Percentiles rank a stretch among this genome's conserved stretches.
Evolutionary conservation across 2,797 vertebrate genomes (phyloP).

Genomic region (Pygocentrus nattereri): DNA sequence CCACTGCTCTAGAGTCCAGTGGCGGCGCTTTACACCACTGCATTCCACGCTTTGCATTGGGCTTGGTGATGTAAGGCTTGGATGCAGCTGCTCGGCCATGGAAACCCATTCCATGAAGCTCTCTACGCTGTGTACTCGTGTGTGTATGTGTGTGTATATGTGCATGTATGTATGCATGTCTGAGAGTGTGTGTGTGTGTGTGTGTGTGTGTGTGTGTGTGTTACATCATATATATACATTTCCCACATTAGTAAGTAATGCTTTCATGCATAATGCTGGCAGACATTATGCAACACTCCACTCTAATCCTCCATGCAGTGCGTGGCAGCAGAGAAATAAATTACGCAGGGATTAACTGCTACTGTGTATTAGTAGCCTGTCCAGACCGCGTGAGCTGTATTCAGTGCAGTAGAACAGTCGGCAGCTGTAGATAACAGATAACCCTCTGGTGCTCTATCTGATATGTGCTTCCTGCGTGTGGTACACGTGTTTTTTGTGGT

Average conservation of each 20-base stretch:
- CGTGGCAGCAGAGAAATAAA: not conserved
- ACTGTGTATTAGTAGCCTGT: not conserved
- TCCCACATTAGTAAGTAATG: not conserved
- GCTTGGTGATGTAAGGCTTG: no score
- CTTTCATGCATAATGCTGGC: not conserved
- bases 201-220: not conserved
- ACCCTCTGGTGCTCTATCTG: not conserved
- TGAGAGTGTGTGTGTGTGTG: not conserved
- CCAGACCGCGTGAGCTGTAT: not conserved
- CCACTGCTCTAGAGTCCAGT: no score
- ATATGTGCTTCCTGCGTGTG: not conserved
- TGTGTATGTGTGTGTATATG: not conserved
- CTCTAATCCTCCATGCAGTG: not conserved
- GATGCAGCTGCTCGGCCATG: no score
- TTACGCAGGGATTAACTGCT: not conserved
- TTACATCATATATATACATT: not conserved
- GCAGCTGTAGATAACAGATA: conserved; percentile 8
- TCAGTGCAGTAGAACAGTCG: not conserved
- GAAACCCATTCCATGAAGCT: no score
- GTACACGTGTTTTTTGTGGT: not conserved
- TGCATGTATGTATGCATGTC: not conserved
- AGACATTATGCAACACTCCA: not conserved
- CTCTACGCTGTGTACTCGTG: no score
- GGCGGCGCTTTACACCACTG: no score
- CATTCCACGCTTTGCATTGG: no score